Evolutionary conservation across 2,797 vertebrate genomes (phyloP).

Genomic region (Sciurus carolinensis): DNA sequence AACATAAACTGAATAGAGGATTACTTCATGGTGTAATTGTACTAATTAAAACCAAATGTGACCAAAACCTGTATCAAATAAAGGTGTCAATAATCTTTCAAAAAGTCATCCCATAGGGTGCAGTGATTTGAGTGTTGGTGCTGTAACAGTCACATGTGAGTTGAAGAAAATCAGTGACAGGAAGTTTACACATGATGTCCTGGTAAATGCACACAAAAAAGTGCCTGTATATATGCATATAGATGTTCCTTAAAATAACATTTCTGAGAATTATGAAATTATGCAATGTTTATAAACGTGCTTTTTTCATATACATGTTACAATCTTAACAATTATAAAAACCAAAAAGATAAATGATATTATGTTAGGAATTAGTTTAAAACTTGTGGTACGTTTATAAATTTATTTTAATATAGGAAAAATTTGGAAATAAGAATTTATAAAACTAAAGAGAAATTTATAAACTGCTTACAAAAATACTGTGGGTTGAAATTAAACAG

Average conservation of each 20-base stretch:
- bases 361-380: neutral
- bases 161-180: neutral
- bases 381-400: neutral
- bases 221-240: neutral
- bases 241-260: neutral
- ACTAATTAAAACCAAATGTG: neutral
- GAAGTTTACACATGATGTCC: neutral
- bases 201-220: neutral
- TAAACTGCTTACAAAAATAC: neutral
- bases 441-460: neutral
- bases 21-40: neutral
- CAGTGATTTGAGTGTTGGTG: neutral
- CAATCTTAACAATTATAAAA: neutral
- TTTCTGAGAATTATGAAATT: neutral
- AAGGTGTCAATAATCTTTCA: neutral
- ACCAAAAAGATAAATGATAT: neutral
- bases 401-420: neutral
- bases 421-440: neutral
- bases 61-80: neutral
- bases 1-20: neutral
- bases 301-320: neutral
- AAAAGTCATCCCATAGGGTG: neutral
- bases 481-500: neutral
- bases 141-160: neutral
- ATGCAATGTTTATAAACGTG: neutral